Conservation (phyloP, 2,113 vertebrate genomes). For the Phycodurus eques region DNA sequence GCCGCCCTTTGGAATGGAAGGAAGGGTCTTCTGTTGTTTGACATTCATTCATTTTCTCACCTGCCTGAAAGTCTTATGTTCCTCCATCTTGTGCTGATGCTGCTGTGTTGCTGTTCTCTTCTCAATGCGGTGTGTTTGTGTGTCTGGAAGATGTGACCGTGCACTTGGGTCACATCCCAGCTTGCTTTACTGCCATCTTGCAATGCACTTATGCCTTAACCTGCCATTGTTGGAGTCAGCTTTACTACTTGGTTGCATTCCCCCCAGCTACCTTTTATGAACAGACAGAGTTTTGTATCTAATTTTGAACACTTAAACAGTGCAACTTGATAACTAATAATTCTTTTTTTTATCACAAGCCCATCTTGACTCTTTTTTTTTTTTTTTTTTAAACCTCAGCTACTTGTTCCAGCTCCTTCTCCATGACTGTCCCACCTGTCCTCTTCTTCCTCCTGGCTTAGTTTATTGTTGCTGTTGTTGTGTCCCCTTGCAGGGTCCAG, state of each 20-base stretch:
- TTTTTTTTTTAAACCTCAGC: neutral
- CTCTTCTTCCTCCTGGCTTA: slow-evolving; percentile 65
- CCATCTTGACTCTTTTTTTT: neutral
- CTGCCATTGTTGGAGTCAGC: slow-evolving; percentile 28
- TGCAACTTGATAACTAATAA: neutral
- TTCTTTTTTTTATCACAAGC: neutral
- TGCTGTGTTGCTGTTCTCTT: neutral
- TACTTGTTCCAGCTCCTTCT: slow-evolving; percentile 24
- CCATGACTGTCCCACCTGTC: slow-evolving; percentile 28
- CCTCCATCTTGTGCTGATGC: neutral
- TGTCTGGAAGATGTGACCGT: slow-evolving; percentile 21
- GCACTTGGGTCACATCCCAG: slow-evolving; percentile 41
- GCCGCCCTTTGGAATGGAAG: neutral
- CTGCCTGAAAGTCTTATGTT: neutral
- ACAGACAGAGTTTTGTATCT: neutral
- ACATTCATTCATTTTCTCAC: neutral
- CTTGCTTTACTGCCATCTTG: slow-evolving; percentile 55
- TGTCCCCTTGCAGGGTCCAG: slow-evolving; percentile 82
- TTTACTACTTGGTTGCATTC: slow-evolving; percentile 17
- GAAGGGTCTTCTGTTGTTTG: neutral
- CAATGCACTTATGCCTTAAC: slow-evolving; percentile 37
- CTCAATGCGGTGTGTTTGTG: neutral
- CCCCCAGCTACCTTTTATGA: slow-evolving; percentile 19
- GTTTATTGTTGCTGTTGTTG: slow-evolving; percentile 81
- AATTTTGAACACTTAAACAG: neutral